Base-by-base conservation (phyloP, 2,888 invertebrate species). In the Laothoe populi region DNA sequence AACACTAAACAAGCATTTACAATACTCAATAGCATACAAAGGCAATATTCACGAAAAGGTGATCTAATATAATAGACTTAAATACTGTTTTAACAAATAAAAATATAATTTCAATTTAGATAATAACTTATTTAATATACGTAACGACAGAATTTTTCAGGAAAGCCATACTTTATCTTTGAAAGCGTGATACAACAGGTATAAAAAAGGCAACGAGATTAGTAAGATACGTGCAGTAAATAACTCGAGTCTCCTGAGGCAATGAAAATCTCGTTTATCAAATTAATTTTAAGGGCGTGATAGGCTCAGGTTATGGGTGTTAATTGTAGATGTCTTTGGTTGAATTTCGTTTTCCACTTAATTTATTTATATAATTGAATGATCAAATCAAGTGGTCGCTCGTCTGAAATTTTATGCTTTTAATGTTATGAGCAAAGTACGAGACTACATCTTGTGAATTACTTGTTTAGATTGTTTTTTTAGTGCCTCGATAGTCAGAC, bases 191-290 rank as follows among this genome's bases (percentile, higher is more conserved):
- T 31, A 31, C 26, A 31, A 49, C 26, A 10, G 49, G n/a, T 26
- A 49, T 49, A 49, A 49, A 49, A 49, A 49, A 5, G 16, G 10
- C 49, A 49, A 49, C 49, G 49, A 49, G 26, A 49, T 49, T 49
- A 16, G n/a, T 16, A 31, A 26, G 49, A 61, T 64, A 61, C 23
- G 59, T 66, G 53, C 63, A 65, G 66, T 65, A 31, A 8, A n/a
- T n/a, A n/a, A 31, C 2, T 31, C 7, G 31, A 31, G 69, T 70
- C 78, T 70, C 79, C 83, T 67, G 82, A 70, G 83, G 82, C 67
- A 71, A 74, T 72, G 76, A 73, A 78, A 83, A 84, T 82, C 84
- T 72, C 64, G 81, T 81, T 86, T 78, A 68, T 73, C 72, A 76
- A 82, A 75, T 77, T 71, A 71, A 69, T 74, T 70, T 77, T 78